phyloP scores from a whole-genome alignment of 2,113 vertebrate genomes.

The Falcunculus frontatus region DNA sequence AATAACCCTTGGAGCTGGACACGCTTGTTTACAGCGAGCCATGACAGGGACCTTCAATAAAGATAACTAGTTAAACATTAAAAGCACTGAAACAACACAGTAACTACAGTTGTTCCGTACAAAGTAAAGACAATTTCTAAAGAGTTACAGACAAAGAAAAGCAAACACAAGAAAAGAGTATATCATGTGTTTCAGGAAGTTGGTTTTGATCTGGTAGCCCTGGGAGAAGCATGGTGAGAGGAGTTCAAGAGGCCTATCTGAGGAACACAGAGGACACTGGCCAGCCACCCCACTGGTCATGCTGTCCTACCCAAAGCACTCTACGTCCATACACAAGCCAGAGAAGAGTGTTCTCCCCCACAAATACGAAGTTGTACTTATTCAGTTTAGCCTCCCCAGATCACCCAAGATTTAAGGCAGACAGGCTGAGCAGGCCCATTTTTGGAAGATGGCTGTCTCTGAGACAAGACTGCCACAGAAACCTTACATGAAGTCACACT shows the following conservation, averaged over 20 bases:
- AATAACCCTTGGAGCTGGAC: not conserved
- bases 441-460: not conserved
- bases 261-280: not conserved
- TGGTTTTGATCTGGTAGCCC: not conserved
- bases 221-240: not conserved
- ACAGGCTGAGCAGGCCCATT: not conserved
- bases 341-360: not conserved
- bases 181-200: fast-evolving
- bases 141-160: not conserved
- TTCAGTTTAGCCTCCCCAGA: not conserved
- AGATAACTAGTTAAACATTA: not conserved
- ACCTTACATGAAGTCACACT: not conserved
- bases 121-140: not conserved
- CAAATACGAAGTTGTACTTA: not conserved
- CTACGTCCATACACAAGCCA: not conserved
- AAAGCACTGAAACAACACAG: not conserved
- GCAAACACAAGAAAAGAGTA: not conserved
- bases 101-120: not conserved
- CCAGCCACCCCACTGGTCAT: not conserved
- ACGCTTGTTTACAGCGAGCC: not conserved
- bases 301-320: not conserved
- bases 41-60: not conserved
- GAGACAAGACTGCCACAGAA: not conserved
- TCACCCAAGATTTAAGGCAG: not conserved
- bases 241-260: not conserved